Base-by-base conservation (phyloP, 2,113 vertebrate species). In the Cyprinodon tularosa region DNA sequence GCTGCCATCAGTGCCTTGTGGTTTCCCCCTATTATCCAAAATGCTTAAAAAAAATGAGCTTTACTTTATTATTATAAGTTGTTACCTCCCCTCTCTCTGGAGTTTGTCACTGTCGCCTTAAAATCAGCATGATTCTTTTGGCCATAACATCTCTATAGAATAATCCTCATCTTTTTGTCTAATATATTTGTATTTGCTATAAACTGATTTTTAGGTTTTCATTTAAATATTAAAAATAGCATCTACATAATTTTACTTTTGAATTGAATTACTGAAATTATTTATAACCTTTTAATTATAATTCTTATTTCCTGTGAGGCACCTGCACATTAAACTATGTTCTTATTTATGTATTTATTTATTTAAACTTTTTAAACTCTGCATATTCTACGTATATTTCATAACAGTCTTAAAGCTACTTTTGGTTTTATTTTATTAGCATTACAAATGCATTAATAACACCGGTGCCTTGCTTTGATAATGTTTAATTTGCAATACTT, bases 261-360 rank as follows among this genome's bases (percentile, higher is more conserved):
- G 1, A 53, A 53, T 53, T 14, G 3, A 48, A 48, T 48, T 14
- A 48, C 11, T 48, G 44, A 45, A 45, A 45, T 10, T 45, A 45
- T 14, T 15, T 15, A 50, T 1, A 2, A 12, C 50, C 0, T 7
- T 8, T 0, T 10, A 8, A 15, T 0, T 0, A 6, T 12, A 2
- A 1, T 66, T 9, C 20, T 14, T 12, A 36, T 12, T 53, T 60
- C 63, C 63, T n/a, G 39, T 47, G 37, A 22, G 70, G 17, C 57
- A 11, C 9, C 9, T 38, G 36, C 4, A 37, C 15, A 48, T 8
- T 8, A 57, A 6, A 57, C 17, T 57, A 13, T 4, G 13, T 50
- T 37, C 13, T 14, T 67, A 1, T 48, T 17, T 68, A 53, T 53
- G 9, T 20, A 38, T 53, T 53, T 38, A 50, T 36, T 29, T 20